Conservation (phyloP, 2,888 invertebrate genomes). For the Sclerodermus sp. region DNA sequence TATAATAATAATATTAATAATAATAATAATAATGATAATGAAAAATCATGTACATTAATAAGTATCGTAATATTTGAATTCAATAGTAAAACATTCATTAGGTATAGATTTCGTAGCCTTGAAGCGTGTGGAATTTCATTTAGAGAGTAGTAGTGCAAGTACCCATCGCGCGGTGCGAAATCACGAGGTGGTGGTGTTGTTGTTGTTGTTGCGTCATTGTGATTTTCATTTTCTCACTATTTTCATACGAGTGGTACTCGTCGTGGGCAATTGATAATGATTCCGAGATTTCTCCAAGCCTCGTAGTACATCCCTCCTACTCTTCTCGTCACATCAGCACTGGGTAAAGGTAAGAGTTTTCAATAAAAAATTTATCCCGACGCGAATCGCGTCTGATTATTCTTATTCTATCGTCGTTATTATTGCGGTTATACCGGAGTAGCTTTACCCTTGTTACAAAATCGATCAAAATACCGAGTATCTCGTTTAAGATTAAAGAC, state of each 20-base stretch:
- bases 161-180: no score
- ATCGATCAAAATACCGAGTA: slow-evolving; percentile 33
- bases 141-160: no score
- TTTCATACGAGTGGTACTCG: no score
- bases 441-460: slow-evolving; percentile 21
- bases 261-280: no score
- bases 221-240: no score
- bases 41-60: slow-evolving; percentile 52
- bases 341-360: slow-evolving; percentile 25
- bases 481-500: slow-evolving; percentile 42
- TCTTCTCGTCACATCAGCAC: slow-evolving; percentile 10
- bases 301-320: background rate
- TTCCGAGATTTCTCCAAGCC: no score
- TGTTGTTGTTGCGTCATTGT: slow-evolving; percentile 7
- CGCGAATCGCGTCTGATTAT: slow-evolving; percentile 23
- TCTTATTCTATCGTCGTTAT: slow-evolving; percentile 30
- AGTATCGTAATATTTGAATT: slow-evolving; percentile 47
- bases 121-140: slow-evolving; percentile 29
- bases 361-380: slow-evolving; percentile 31
- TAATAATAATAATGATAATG: no score
- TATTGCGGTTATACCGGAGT: slow-evolving; percentile 29
- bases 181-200: slow-evolving; percentile 5
- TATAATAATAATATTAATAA: no score
- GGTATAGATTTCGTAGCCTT: slow-evolving; percentile 42
- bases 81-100: slow-evolving; percentile 49